Percentiles rank a stretch among this genome's conserved stretches.
phyloP scores from a whole-genome alignment of 2,797 vertebrate species.

The Scleropages formosus region DNA sequence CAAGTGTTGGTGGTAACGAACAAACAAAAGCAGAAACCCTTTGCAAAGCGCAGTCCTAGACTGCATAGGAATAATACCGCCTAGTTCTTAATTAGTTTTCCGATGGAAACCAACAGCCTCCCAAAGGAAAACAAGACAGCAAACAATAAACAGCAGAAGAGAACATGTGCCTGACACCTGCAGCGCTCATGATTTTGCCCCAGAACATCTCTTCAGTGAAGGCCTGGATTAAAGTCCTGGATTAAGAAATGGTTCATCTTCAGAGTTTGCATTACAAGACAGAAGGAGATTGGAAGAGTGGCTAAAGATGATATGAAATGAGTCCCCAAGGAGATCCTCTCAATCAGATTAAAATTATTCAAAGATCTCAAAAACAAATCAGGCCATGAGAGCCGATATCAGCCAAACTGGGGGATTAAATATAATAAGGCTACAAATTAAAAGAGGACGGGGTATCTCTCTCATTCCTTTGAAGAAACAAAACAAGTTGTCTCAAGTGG shows the following conservation, averaged over 20 bases:
- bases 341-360: constrained; percentile 63
- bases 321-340: constrained; percentile 71
- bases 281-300: constrained; percentile 72
- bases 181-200: not conserved
- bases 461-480: constrained; percentile 51
- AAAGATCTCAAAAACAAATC: constrained; percentile 74
- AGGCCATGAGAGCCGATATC: constrained; percentile 73
- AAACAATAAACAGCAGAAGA: not conserved
- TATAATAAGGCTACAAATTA: constrained; percentile 71
- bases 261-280: constrained; percentile 56
- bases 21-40: not conserved
- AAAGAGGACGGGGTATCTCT: constrained; percentile 67
- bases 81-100: not conserved
- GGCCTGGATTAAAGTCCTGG: constrained; percentile 61
- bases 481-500: constrained; percentile 55
- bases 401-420: constrained; percentile 77
- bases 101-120: not conserved
- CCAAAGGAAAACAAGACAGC: not conserved
- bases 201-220: constrained; percentile 51
- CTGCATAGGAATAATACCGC: not conserved
- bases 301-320: constrained; percentile 65
- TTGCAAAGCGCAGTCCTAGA: too few relatives aligned
- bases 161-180: constrained; percentile 20
- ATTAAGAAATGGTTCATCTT: constrained; percentile 67
- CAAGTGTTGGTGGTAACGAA: too few relatives aligned